A percentile compares a stretch with the other conserved stretches of the same genome.
Evolutionary conservation across 2,888 invertebrate genomes (phyloP).

Genomic region (Xanthorhoe designata): DNA sequence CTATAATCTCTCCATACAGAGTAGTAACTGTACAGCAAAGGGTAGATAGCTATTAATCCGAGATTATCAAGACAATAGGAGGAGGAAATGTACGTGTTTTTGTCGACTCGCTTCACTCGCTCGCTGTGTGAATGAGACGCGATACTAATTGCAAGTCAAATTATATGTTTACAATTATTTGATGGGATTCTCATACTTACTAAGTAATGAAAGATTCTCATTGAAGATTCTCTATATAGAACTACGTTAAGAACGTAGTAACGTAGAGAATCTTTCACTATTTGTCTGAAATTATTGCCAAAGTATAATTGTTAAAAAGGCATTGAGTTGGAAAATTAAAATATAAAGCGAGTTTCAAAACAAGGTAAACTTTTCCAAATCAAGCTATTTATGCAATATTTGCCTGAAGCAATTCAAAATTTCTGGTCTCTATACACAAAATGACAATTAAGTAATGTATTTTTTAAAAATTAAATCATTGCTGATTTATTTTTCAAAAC

Average conservation of each 20-base stretch:
- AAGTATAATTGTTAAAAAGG: not conserved
- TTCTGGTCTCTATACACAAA: no score
- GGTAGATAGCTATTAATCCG: slow-evolving; percentile 64
- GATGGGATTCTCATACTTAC: slow-evolving; percentile 34
- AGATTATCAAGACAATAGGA: slow-evolving; percentile 78
- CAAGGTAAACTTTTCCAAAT: no score
- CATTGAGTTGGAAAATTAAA: not conserved
- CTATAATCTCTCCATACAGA: not conserved
- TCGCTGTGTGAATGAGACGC: slow-evolving; percentile 67
- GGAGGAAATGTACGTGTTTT: slow-evolving; percentile 78
- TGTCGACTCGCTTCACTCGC: slow-evolving; percentile 60
- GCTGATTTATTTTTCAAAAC: slow-evolving; percentile 2
- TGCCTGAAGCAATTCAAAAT: no score
- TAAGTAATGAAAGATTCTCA: no score
- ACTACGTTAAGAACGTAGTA: not conserved
- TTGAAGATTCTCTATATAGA: no score
- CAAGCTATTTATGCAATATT: no score
- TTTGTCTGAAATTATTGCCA: not conserved
- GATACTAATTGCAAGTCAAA: slow-evolving; percentile 65
- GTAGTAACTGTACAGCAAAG: slow-evolving; percentile 46
- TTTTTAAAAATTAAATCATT: not conserved
- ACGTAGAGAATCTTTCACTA: not conserved
- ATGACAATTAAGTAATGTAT: not conserved
- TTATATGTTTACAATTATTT: slow-evolving; percentile 57
- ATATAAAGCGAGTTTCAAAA: not conserved